Conservation (phyloP, 2,888 invertebrate genomes). For the Macrostomum cliftonense region DNA sequence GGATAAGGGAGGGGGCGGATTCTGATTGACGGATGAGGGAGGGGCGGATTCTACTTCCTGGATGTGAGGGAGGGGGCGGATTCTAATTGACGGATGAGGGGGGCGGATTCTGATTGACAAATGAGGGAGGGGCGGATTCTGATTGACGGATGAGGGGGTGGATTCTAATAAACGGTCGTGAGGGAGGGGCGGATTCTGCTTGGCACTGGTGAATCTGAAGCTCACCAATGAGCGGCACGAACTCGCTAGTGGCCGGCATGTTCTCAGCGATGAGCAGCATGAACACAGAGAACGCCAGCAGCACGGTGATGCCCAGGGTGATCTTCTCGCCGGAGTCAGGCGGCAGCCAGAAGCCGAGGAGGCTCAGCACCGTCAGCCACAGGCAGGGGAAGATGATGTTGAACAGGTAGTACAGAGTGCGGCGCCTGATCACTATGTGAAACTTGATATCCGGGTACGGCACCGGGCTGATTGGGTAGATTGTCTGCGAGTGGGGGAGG, state of each 20-base stretch:
- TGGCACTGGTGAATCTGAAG: background rate
- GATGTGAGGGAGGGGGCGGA: too few relatives aligned
- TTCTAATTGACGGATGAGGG: too few relatives aligned
- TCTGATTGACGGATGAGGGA: too few relatives aligned
- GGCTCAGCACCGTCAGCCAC: constrained; percentile 33
- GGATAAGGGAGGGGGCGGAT: too few relatives aligned
- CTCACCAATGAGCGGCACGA: constrained; percentile 38
- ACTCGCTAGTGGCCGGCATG: constrained; percentile 40
- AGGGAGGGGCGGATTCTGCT: too few relatives aligned
- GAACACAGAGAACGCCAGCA: constrained; percentile 40
- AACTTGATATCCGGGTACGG: constrained; percentile 45
- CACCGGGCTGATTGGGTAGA: constrained; percentile 41
- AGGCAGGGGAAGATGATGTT: constrained; percentile 37
- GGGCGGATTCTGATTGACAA: too few relatives aligned
- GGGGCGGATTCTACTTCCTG: too few relatives aligned
- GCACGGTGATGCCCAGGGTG: constrained; percentile 37
- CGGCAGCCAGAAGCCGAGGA: constrained; percentile 35
- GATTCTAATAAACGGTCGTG: too few relatives aligned
- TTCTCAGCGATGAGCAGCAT: constrained; percentile 40
- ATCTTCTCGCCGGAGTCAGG: constrained; percentile 37
- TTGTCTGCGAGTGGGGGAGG: background rate
- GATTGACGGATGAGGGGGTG: too few relatives aligned
- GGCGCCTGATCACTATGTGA: constrained; percentile 36
- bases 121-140: too few relatives aligned
- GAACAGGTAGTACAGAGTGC: constrained; percentile 34